Evolutionary conservation across 2,888 invertebrate genomes (phyloP).

Genomic region (Adelognathus sp.): DNA sequence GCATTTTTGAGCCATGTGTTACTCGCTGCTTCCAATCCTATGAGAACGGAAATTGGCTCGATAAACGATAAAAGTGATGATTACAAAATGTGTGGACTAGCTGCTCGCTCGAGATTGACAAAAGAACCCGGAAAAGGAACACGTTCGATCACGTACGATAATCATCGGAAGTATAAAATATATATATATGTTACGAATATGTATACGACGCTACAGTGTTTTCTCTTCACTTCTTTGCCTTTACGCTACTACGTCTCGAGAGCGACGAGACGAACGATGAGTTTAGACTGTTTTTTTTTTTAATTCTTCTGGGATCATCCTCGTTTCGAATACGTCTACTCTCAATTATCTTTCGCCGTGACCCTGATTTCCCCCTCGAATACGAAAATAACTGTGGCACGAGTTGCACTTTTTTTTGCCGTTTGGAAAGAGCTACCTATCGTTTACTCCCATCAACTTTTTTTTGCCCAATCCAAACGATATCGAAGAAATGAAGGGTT

Average conservation of each 20-base stretch:
- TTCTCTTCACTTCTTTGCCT: not conserved
- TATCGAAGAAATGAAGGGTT: not conserved
- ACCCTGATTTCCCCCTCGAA: constrained; percentile 70
- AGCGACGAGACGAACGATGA: constrained; percentile 5
- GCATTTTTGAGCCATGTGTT: not conserved
- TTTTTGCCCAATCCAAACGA: not conserved
- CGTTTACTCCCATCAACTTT: not conserved
- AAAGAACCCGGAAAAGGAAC: constrained; percentile 17
- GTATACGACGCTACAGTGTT: constrained; percentile 9
- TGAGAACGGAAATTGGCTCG: not conserved
- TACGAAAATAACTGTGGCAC: constrained; percentile 69
- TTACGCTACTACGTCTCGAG: constrained; percentile 6
- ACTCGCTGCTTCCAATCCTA: not conserved
- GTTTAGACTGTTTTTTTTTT: not conserved
- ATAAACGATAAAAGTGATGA: not conserved
- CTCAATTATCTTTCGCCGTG: constrained; percentile 49
- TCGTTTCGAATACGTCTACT: constrained; percentile 5
- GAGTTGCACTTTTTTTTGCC: constrained; percentile 12
- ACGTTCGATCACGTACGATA: constrained; percentile 24
- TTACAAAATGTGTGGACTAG: not conserved
- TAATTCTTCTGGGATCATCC: not conserved
- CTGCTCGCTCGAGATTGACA: constrained; percentile 1
- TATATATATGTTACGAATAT: constrained; percentile 47
- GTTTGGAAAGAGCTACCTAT: constrained; percentile 25
- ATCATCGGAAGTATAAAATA: constrained; percentile 49